Conservation (phyloP, 2,113 vertebrate species). For the Amphiprion ocellaris region DNA sequence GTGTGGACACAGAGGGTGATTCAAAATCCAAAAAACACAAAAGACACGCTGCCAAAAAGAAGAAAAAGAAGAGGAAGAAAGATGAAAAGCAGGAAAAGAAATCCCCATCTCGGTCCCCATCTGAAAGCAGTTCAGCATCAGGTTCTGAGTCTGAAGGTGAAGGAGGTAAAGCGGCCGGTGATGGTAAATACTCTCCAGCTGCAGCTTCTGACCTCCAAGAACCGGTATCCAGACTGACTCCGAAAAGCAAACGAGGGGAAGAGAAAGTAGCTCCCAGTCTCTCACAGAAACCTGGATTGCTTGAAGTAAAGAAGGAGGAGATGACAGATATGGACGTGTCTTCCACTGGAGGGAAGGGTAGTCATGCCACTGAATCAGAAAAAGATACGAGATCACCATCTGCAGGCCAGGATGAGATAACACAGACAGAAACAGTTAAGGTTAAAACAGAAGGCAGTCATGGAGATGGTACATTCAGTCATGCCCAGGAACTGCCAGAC, state of each 20-base stretch:
- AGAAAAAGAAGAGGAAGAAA: conserved; percentile 85
- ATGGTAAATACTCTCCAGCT: conserved; percentile 58
- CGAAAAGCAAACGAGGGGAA: conserved; percentile 65
- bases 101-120: conserved; percentile 85
- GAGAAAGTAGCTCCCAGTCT: conserved; percentile 47
- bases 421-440: conserved; percentile 26
- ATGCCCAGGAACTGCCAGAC: conserved; percentile 83
- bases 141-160: conserved; percentile 84
- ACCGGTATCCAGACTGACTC: conserved; percentile 54
- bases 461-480: conserved; percentile 72
- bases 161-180: conserved; percentile 60
- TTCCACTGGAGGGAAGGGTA: conserved; percentile 17
- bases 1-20: conserved; percentile 70
- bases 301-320: conserved; percentile 61
- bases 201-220: conserved; percentile 61
- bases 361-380: conserved; percentile 56
- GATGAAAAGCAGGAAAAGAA: conserved; percentile 83
- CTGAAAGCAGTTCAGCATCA: conserved; percentile 83
- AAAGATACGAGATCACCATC: conserved; percentile 42
- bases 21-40: conserved; percentile 84
- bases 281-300: conserved; percentile 50
- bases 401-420: conserved; percentile 53
- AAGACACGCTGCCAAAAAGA: conserved; percentile 83
- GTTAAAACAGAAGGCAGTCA: conserved; percentile 55
- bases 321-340: conserved; percentile 38